Percentiles rank a stretch among this genome's conserved stretches.
These are phyloP conservation scores for Homarus americanus DNA, from an alignment of 1,140 invertebrate species.

Conservation along the genomic window DNA sequence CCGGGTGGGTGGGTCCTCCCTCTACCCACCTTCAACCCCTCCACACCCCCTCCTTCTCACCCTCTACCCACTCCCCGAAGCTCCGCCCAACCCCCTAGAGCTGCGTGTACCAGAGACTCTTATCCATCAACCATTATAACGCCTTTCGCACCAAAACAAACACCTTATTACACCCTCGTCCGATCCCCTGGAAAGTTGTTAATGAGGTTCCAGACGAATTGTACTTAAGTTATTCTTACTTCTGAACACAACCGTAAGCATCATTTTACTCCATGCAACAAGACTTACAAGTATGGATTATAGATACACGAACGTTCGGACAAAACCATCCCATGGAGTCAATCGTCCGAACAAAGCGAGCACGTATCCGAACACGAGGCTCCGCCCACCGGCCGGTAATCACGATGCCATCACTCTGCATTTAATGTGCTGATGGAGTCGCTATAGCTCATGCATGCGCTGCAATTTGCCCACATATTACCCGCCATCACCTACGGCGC, in stretches of 20 bases:
- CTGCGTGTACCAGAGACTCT: constrained; percentile 67
- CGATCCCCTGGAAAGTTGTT: constrained; percentile 62
- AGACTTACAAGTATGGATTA: constrained; percentile 22
- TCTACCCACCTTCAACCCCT: not conserved
- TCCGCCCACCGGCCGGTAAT: constrained; percentile 70
- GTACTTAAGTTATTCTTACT: not conserved
- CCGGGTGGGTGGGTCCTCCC: constrained; percentile 41
- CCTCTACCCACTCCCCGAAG: constrained; percentile 5
- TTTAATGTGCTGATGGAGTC: constrained; percentile 74
- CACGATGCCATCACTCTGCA: constrained; percentile 73
- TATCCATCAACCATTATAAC: constrained; percentile 74
- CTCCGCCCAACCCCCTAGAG: constrained; percentile 59
- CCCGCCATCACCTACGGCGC: constrained; percentile 70
- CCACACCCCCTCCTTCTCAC: not conserved
- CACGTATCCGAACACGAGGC: constrained; percentile 68
- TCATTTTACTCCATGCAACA: not conserved
- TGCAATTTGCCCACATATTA: constrained; percentile 74
- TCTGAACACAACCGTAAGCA: not conserved
- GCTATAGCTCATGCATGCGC: constrained; percentile 74
- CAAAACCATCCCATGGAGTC: constrained; percentile 31
- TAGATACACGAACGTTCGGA: constrained; percentile 28
- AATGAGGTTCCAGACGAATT: constrained; percentile 17
- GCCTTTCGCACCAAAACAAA: constrained; percentile 74
- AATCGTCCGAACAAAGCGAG: constrained; percentile 55
- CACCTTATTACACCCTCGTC: constrained; percentile 73